phyloP scores from a whole-genome alignment of 1,140 invertebrate genomes.

The Aphis craccivora region DNA sequence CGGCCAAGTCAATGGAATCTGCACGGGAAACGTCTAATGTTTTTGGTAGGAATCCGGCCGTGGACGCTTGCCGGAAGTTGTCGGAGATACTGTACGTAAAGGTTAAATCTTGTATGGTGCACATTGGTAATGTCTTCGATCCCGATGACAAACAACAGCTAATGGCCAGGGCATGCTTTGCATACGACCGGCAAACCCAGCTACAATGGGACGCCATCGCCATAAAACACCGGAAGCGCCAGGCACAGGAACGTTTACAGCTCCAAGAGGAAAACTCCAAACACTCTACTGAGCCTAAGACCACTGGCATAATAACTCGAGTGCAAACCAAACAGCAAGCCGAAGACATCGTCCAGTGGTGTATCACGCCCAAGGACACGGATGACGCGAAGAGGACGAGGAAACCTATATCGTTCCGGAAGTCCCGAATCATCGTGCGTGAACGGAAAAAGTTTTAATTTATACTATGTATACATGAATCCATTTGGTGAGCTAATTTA shows the following conservation, averaged over 20 bases:
- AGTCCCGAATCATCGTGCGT: background rate
- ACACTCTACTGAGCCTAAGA: background rate
- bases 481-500: background rate
- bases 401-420: background rate
- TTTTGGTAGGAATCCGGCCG: background rate
- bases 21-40: background rate
- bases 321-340: slow-evolving; percentile 2
- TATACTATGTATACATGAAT: background rate
- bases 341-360: background rate
- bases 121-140: background rate
- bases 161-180: background rate
- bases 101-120: background rate
- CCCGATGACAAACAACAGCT: background rate
- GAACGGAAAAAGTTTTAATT: background rate
- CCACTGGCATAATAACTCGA: background rate
- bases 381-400: background rate
- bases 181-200: background rate
- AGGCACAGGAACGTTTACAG: too few species aligned
- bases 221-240: background rate
- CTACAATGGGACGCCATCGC: background rate
- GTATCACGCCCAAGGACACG: background rate
- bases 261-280: too few species aligned
- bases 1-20: background rate
- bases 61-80: background rate
- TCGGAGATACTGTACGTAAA: background rate